Base-by-base conservation (phyloP, 2,797 vertebrate genomes). In the Morelia viridis region DNA sequence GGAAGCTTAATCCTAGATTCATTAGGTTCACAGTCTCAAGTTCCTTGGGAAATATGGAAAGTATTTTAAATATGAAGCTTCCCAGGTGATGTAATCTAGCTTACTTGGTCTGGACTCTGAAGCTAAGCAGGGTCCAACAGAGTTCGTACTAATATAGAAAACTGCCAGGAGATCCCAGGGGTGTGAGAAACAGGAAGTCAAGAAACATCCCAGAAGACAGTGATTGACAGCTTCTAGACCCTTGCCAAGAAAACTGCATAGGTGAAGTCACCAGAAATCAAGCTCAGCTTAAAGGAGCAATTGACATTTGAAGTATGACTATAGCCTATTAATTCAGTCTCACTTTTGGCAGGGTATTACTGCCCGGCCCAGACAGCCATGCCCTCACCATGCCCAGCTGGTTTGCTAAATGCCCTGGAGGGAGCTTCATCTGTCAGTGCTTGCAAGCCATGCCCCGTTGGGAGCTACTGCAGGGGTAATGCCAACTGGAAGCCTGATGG, bases 401-500 rank as follows among this genome's bases (percentile, higher is more conserved):
- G 99, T 58, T 99, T 98, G 0, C 95, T 98, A 62, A 98, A 97
- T 68, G 90, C 97, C 61, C 92, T 96, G 92, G 97, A 98, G 90
- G 98, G 98, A 12, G 97, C 98, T 0, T 24, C 96, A 61, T 98
- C 98, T 1, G 91, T 86, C 10, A 91, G 96, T 1, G 96, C 97
- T 89, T 99, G 99, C 96, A 97, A 96, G 84, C 95, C 96, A 15
- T 99, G 99, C 95, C 98, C 98, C 0, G 95, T 96, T 90, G 99
- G 99, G 56, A 94, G 94, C 0, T 99, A 97, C 95, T 99, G 99
- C 94, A 96, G 96, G 87, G 97, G 97, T n/a, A 95, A 97, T 22
- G 99, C 98, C 93, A 98, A 98, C 31, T 96, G 98, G 91, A 91
- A 97, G 61, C 98, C 99, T 4, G 97, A 98, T 95, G 99, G 99